Percentiles rank a stretch among this genome's conserved stretches.
These are phyloP conservation scores for Neogobius melanostomus DNA, from an alignment of 2,113 vertebrate genomes.

Conservation along the genomic window DNA sequence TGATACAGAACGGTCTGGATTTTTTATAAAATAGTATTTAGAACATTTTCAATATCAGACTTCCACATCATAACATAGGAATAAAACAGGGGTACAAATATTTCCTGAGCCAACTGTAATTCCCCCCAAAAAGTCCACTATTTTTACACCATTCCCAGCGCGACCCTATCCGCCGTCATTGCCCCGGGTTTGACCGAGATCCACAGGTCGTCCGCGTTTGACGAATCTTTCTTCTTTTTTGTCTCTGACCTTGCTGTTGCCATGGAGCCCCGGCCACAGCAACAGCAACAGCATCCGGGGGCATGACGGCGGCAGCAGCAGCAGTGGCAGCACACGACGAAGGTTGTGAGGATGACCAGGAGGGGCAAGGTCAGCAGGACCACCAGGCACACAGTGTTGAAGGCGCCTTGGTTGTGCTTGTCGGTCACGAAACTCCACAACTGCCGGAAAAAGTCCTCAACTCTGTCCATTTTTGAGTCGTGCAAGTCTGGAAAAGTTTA, in stretches of 20 bases:
- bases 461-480: constrained; percentile 58
- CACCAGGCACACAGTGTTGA: constrained; percentile 87
- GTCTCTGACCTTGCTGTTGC: constrained; percentile 51
- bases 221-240: constrained; percentile 78
- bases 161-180: constrained; percentile 78
- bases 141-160: constrained; percentile 59
- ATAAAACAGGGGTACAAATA: no score
- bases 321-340: constrained; percentile 90
- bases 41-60: no score
- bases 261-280: constrained; percentile 12
- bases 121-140: neutral
- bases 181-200: constrained; percentile 89
- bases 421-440: constrained; percentile 78
- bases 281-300: constrained; percentile 56
- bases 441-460: constrained; percentile 81
- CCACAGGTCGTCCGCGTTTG: constrained; percentile 89
- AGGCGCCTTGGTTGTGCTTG: constrained; percentile 87
- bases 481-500: constrained; percentile 24
- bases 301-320: constrained; percentile 79
- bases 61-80: no score
- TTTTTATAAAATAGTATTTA: no score
- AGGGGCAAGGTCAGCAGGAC: constrained; percentile 85
- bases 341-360: constrained; percentile 73
- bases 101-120: no score
- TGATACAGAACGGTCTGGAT: no score